phyloP scores from a whole-genome alignment of 2,113 vertebrate genomes.

The Menidia beryllina region DNA sequence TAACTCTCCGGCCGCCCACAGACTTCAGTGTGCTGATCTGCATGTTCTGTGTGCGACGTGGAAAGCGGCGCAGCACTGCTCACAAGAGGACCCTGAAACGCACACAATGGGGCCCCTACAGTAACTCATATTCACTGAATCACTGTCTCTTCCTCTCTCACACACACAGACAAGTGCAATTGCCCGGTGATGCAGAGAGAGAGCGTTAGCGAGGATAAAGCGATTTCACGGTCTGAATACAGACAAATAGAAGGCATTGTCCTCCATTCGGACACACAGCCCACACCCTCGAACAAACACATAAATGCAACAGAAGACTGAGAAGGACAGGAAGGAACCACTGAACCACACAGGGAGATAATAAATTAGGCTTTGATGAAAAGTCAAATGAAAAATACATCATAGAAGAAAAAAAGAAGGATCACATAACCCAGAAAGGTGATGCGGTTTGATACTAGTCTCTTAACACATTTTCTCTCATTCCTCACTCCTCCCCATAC shows the following conservation, averaged over 20 bases:
- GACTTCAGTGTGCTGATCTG: not conserved
- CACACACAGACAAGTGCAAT: slow-evolving; percentile 25
- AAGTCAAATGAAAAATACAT: not conserved
- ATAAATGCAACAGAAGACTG: slow-evolving; percentile 29
- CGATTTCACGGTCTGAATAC: slow-evolving; percentile 83
- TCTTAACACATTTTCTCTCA: not conserved
- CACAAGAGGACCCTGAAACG: slow-evolving; percentile 36
- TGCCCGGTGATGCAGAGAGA: slow-evolving; percentile 72
- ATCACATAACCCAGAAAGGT: not conserved
- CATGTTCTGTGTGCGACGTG: not conserved
- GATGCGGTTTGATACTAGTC: not conserved
- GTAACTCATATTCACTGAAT: slow-evolving; percentile 58
- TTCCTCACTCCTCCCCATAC: not conserved
- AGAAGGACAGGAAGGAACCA: slow-evolving; percentile 39
- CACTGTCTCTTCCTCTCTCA: slow-evolving; percentile 38
- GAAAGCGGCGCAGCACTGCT: slow-evolving; percentile 36
- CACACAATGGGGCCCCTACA: slow-evolving; percentile 62
- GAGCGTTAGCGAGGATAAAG: slow-evolving; percentile 77
- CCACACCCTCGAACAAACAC: slow-evolving; percentile 34
- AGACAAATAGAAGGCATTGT: slow-evolving; percentile 80
- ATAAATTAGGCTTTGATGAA: no score
- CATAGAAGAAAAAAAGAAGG: not conserved
- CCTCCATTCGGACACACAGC: slow-evolving; percentile 51
- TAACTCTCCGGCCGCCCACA: not conserved
- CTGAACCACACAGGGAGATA: slow-evolving; percentile 23